Evolutionary conservation across 2,797 vertebrate genomes (phyloP).

Genomic region (Poecile montanus): DNA sequence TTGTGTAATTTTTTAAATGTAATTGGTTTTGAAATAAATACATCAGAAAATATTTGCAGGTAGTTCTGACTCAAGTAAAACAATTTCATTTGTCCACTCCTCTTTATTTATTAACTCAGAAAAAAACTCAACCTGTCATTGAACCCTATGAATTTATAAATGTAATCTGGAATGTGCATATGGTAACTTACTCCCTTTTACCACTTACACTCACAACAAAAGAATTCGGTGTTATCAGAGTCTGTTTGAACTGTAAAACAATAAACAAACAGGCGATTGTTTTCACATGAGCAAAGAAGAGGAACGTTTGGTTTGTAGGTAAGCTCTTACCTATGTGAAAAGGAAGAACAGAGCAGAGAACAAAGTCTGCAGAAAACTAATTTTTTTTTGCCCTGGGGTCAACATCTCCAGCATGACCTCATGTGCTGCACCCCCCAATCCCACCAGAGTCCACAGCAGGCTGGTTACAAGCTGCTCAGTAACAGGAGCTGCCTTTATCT

Average conservation of each 20-base stretch:
- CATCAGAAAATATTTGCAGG: background rate
- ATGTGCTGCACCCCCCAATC: accelerated
- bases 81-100: background rate
- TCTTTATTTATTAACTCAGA: background rate
- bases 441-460: accelerated
- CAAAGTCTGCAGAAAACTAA: background rate
- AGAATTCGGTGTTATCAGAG: slow-evolving; percentile 67
- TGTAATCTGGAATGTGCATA: slow-evolving; percentile 8
- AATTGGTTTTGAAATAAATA: slow-evolving; percentile 1
- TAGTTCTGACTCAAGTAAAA: background rate
- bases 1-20: background rate
- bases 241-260: slow-evolving; percentile 66
- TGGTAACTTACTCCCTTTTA: slow-evolving; percentile 32
- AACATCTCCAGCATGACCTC: background rate
- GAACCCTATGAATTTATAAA: background rate
- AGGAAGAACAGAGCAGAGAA: background rate
- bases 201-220: slow-evolving; percentile 32
- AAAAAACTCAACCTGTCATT: background rate
- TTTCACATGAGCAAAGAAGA: slow-evolving; percentile 38
- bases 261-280: slow-evolving; percentile 71
- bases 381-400: background rate
- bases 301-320: slow-evolving; percentile 27
- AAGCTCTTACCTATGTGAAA: slow-evolving; percentile 27
- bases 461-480: background rate
- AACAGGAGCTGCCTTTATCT: background rate